Percentiles rank a stretch among this genome's conserved stretches.
phyloP scores from a whole-genome alignment of 2,797 vertebrate species.

The Cuculus canorus region DNA sequence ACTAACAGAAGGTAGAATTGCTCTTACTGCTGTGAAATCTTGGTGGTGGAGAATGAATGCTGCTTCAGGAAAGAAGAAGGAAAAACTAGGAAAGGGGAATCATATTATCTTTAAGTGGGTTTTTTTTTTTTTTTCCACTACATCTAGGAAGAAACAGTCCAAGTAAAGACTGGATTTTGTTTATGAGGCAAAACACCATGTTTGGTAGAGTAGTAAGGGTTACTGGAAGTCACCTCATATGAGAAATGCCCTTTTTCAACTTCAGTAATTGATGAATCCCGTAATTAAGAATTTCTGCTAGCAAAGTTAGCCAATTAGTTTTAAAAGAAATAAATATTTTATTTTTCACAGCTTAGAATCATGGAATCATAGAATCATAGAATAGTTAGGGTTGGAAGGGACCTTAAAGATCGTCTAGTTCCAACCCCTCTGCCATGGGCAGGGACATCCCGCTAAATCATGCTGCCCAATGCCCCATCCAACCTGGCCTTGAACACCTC shows the following conservation, averaged over 20 bases:
- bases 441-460: too few relatives aligned
- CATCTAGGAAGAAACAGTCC: not conserved
- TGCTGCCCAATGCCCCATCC: too few relatives aligned
- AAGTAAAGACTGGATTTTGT: not conserved
- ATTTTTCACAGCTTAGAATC: conserved; percentile 5
- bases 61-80: not conserved
- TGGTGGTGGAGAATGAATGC: not conserved
- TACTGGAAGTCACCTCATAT: not conserved
- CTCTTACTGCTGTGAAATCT: not conserved
- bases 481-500: too few relatives aligned
- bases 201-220: not conserved
- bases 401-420: too few relatives aligned
- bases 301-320: not conserved
- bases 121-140: not conserved
- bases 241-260: conserved; percentile 17
- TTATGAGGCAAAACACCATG: not conserved
- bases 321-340: conserved; percentile 24
- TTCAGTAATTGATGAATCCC: not conserved
- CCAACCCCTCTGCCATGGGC: too few relatives aligned
- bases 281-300: not conserved
- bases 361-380: too few relatives aligned
- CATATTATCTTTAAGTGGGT: too few relatives aligned
- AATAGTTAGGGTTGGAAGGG: too few relatives aligned
- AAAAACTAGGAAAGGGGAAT: not conserved
- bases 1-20: not conserved